Evolutionary conservation across 64 coral and sea anemone genomes (phyloP).

Genomic region (Pocillopora verrucosa): DNA sequence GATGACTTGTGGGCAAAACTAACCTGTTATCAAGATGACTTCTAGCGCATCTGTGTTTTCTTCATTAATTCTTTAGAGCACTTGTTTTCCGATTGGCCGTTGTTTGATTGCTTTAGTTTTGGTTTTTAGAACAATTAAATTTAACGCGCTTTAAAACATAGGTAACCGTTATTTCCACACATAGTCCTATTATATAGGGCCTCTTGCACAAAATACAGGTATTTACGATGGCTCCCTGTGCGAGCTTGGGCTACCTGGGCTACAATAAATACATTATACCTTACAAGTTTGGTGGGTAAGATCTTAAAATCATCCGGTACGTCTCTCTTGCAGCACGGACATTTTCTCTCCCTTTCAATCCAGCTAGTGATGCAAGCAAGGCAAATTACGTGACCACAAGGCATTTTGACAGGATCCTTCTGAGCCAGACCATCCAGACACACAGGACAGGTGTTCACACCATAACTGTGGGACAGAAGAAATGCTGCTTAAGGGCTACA

Average conservation of each 20-base stretch:
- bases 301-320: conserved; percentile 42
- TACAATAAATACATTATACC: not conserved
- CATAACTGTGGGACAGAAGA: conserved; percentile 8
- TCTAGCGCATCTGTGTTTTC: no score
- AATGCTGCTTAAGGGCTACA: not conserved
- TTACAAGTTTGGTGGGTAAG: not conserved
- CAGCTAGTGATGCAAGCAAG: conserved; percentile 37
- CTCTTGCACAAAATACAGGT: no score
- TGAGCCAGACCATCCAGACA: conserved; percentile 31
- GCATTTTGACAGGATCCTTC: conserved; percentile 23
- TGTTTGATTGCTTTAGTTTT: no score
- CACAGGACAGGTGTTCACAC: conserved; percentile 38
- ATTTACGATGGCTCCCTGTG: no score
- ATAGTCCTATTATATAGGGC: no score
- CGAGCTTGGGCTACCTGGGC: not conserved
- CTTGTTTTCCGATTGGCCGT: no score
- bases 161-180: no score
- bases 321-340: conserved; percentile 52
- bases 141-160: no score
- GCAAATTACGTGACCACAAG: conserved; percentile 57
- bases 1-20: no score
- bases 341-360: conserved; percentile 24
- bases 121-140: no score
- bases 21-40: no score
- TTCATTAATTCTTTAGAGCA: no score